Percentiles rank a stretch among this genome's conserved stretches.
Evolutionary conservation across 2,888 invertebrate genomes (phyloP).

Genomic region (Shargacucullia verbasci): DNA sequence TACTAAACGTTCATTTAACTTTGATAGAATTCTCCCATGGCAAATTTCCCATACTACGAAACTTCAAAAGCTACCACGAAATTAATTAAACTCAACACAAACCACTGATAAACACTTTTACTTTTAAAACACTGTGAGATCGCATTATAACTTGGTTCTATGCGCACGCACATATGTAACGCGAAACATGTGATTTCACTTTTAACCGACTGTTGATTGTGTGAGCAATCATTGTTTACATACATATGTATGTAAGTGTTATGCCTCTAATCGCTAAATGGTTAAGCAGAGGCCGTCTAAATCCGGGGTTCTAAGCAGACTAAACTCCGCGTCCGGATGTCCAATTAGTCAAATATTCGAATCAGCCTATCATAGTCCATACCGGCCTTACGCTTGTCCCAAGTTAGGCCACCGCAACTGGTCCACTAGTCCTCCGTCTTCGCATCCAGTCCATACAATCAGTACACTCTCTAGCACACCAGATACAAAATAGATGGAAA

Average conservation of each 20-base stretch:
- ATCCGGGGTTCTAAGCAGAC: too few species aligned
- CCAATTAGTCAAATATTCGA: too few species aligned
- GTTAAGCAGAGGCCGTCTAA: neutral
- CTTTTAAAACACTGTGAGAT: slow-evolving; percentile 15
- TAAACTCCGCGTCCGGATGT: too few species aligned
- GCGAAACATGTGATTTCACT: slow-evolving; percentile 37
- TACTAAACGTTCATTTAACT: too few species aligned
- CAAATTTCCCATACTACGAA: slow-evolving; percentile 13
- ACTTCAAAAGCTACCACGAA: slow-evolving; percentile 4
- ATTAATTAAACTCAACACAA: slow-evolving; percentile 27
- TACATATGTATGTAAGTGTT: slow-evolving; percentile 23
- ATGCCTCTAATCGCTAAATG: slow-evolving; percentile 6
- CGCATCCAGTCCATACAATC: too few species aligned
- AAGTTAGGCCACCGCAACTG: too few species aligned
- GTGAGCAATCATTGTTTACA: slow-evolving; percentile 32
- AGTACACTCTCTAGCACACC: too few species aligned
- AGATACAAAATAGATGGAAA: too few species aligned
- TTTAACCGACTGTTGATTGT: slow-evolving; percentile 23
- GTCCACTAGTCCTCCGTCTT: too few species aligned
- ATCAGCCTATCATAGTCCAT: too few species aligned
- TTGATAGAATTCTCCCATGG: neutral
- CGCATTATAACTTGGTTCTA: slow-evolving; percentile 8
- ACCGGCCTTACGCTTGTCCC: too few species aligned
- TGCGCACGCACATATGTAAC: slow-evolving; percentile 30
- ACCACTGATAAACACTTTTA: slow-evolving; percentile 25